Conservation (phyloP, 2,888 invertebrate species). For the Spisula solida region DNA sequence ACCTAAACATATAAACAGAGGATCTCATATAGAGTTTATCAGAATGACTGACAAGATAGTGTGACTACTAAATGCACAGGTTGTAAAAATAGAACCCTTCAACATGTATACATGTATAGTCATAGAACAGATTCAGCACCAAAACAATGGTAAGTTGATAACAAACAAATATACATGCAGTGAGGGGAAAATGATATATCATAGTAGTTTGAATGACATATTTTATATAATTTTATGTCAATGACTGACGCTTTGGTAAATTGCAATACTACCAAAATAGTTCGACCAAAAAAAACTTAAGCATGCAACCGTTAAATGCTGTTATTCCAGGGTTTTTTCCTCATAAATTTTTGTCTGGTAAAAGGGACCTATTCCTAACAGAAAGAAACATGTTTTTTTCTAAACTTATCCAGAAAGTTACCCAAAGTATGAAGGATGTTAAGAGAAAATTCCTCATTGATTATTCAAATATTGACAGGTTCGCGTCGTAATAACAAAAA, state of each 20-base stretch:
- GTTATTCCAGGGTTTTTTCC: not conserved
- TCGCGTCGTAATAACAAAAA: too few species aligned
- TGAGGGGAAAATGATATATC: not conserved
- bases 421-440: too few species aligned
- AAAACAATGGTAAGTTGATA: not conserved
- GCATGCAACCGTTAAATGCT: not conserved
- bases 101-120: not conserved
- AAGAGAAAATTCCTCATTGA: too few species aligned
- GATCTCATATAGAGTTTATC: not conserved
- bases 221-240: too few species aligned
- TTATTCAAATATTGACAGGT: too few species aligned
- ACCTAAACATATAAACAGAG: not conserved
- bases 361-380: too few species aligned
- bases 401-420: too few species aligned
- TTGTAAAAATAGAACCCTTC: not conserved
- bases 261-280: not conserved
- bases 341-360: too few species aligned
- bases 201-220: not conserved
- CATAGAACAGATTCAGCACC: not conserved
- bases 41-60: not conserved
- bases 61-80: conserved; percentile 3
- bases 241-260: not conserved
- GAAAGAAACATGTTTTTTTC: too few species aligned
- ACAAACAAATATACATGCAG: not conserved
- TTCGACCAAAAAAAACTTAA: not conserved